Conservation (phyloP, 1,140 invertebrate genomes). For the Drosophila willistoni region DNA sequence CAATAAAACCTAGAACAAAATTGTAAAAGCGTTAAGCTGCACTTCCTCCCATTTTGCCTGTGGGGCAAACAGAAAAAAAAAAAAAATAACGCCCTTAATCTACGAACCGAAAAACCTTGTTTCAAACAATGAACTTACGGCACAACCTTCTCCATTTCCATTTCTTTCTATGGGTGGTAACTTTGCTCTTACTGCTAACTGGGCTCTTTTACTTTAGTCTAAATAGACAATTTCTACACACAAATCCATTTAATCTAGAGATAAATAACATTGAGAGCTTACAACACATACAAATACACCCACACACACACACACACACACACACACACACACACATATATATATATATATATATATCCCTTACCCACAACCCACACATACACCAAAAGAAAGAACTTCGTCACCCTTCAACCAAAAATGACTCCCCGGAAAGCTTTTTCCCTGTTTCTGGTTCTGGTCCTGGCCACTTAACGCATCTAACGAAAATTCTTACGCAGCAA, state of each 20-base stretch:
- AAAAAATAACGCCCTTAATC: constrained; percentile 9
- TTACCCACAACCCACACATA: neutral
- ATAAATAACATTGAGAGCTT: constrained; percentile 74
- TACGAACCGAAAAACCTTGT: constrained; percentile 26
- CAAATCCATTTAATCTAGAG: constrained; percentile 81
- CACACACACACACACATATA: neutral
- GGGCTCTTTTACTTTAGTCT: constrained; percentile 34
- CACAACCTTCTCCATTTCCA: constrained; percentile 15
- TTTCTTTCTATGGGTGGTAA: neutral
- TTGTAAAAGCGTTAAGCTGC: constrained; percentile 13
- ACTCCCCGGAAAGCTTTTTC: constrained; percentile 18
- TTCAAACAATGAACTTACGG: constrained; percentile 75
- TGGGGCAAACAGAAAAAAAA: constrained; percentile 9
- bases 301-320: neutral
- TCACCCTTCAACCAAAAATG: constrained; percentile 23
- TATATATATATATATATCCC: neutral
- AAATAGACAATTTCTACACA: constrained; percentile 81
- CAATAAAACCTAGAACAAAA: constrained; percentile 44
- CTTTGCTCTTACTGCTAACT: constrained; percentile 16
- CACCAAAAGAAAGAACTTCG: neutral
- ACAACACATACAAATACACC: constrained; percentile 15
- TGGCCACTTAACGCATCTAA: constrained; percentile 70
- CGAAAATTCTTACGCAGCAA: constrained; percentile 76
- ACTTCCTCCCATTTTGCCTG: constrained; percentile 8
- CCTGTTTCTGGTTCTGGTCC: constrained; percentile 7